phyloP scores from a whole-genome alignment of 2,888 invertebrate genomes.

The Notodonta ziczac region DNA sequence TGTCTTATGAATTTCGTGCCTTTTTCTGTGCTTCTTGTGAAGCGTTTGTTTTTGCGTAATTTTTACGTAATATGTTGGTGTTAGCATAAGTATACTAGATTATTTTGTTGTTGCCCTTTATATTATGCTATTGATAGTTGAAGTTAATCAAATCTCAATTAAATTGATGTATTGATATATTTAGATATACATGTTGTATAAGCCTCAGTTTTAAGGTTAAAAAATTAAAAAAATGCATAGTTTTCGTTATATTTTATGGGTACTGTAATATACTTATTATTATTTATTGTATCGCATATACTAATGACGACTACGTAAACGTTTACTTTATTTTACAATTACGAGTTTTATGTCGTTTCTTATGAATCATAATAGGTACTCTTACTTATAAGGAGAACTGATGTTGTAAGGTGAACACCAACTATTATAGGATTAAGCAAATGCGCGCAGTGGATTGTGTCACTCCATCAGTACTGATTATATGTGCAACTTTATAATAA shows the following conservation, averaged over 20 bases:
- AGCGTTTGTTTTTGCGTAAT: slow-evolving; percentile 67
- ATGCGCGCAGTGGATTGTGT: slow-evolving; percentile 16
- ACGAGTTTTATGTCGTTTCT: not conserved
- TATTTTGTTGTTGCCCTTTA: slow-evolving; percentile 39
- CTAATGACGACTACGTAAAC: not conserved
- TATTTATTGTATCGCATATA: slow-evolving; percentile 11
- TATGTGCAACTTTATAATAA: not conserved
- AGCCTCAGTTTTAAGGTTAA: slow-evolving; percentile 6
- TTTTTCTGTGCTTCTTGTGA: slow-evolving; percentile 69
- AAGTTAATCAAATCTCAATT: slow-evolving; percentile 35
- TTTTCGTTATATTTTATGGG: slow-evolving; percentile 22
- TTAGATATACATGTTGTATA: slow-evolving; percentile 23
- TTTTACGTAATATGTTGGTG: slow-evolving; percentile 46
- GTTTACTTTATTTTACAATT: slow-evolving; percentile 4
- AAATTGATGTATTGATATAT: slow-evolving; percentile 42
- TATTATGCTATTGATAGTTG: slow-evolving; percentile 32
- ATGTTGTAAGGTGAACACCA: slow-evolving; percentile 69
- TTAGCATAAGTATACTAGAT: slow-evolving; percentile 32
- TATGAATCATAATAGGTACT: slow-evolving; percentile 26
- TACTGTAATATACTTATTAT: slow-evolving; percentile 36
- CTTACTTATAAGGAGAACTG: slow-evolving; percentile 28
- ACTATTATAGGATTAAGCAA: slow-evolving; percentile 46
- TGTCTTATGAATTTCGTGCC: slow-evolving; percentile 83
- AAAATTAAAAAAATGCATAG: slow-evolving; percentile 14
- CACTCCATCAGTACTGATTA: not conserved